Conservation (phyloP, 1,140 invertebrate genomes). For the Rhopalosiphum maidis region DNA sequence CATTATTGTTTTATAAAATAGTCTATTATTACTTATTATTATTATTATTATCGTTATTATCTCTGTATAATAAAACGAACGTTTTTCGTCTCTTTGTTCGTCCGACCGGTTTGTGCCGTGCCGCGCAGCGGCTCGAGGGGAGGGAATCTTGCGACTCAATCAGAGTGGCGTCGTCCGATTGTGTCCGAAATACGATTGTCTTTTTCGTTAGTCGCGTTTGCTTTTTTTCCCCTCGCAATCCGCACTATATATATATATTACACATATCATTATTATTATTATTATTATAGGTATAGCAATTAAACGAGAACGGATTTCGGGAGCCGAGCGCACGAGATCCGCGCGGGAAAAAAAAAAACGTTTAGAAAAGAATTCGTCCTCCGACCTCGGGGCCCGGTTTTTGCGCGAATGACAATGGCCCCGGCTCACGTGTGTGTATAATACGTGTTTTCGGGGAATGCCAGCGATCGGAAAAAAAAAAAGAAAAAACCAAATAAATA, state of each 20-base stretch:
- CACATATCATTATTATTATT: too few species aligned
- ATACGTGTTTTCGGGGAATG: constrained; percentile 39
- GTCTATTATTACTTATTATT: not conserved
- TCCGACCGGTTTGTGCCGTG: constrained; percentile 6
- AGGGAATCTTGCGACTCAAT: constrained; percentile 40
- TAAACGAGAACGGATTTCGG: constrained; percentile 18
- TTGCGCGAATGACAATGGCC: not conserved
- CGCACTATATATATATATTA: too few species aligned
- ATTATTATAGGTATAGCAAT: not conserved
- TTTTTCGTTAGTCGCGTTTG: not conserved
- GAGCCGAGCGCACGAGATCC: not conserved
- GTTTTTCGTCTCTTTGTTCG: constrained; percentile 16
- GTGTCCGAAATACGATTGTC: constrained; percentile 30
- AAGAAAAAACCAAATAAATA: not conserved
- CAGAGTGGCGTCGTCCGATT: constrained; percentile 38
- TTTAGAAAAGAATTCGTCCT: not conserved
- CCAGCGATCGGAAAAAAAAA: not conserved
- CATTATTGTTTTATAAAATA: too few species aligned
- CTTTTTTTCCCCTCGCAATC: not conserved
- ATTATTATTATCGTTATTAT: constrained; percentile 4
- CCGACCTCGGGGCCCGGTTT: not conserved
- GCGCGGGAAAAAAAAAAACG: not conserved
- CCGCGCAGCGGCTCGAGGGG: not conserved
- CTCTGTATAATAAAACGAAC: constrained; percentile 7
- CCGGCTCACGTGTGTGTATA: not conserved